Conservation (phyloP, 2,888 invertebrate species). For the Proisotoma minuta region DNA sequence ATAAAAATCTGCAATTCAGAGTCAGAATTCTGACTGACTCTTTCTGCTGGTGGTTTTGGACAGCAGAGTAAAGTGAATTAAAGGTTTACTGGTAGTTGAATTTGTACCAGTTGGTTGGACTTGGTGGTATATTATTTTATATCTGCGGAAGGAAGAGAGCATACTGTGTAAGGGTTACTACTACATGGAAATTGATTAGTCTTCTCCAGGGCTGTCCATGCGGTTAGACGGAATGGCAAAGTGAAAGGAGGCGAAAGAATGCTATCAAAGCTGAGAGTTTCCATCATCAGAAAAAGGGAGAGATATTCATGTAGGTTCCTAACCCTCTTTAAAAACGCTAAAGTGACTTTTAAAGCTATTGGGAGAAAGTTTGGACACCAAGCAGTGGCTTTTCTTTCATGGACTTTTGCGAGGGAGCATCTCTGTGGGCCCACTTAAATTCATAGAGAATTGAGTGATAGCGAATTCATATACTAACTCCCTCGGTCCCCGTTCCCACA, state of each 20-base stretch:
- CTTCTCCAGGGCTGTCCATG: slow-evolving; percentile 4
- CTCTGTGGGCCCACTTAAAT: slow-evolving; percentile 3
- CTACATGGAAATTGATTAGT: background rate
- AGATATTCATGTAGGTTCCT: background rate
- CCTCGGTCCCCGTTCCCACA: background rate
- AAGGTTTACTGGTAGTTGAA: slow-evolving; percentile 2
- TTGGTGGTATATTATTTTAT: background rate
- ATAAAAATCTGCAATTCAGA: background rate
- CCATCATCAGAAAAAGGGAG: background rate
- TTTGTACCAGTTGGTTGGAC: background rate
- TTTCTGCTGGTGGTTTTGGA: background rate
- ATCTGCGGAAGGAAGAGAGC: background rate
- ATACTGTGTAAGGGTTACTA: background rate
- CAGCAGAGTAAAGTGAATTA: background rate
- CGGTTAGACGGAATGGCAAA: background rate
- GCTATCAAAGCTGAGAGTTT: background rate
- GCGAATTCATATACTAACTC: background rate
- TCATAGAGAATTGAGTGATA: slow-evolving; percentile 3
- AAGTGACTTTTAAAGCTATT: slow-evolving; percentile 2
- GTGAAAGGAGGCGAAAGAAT: slow-evolving; percentile 4
- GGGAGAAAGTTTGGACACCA: slow-evolving; percentile 3
- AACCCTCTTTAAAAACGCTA: background rate
- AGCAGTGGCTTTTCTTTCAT: background rate
- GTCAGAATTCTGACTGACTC: background rate
- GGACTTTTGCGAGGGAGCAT: background rate